These are phyloP conservation scores for Choreutis nemorana DNA, from an alignment of 2,888 invertebrate genomes.

Conservation along the genomic window DNA sequence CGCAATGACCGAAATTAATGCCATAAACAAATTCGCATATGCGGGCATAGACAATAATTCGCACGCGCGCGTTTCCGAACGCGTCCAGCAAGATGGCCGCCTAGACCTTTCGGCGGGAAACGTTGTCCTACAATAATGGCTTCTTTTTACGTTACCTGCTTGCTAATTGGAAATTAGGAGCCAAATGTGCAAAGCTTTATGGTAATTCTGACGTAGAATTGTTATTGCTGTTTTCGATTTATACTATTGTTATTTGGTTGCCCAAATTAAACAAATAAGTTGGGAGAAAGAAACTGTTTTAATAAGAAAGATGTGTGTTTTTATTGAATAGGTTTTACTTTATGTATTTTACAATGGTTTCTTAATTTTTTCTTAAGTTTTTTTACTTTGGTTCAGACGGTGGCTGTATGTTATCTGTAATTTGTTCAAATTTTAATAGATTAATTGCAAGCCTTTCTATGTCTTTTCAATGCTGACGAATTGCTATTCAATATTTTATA, in stretches of 20 bases:
- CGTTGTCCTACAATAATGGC: conserved; percentile 47
- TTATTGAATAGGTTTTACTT: no score
- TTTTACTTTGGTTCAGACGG: no score
- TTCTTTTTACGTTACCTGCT: conserved; percentile 63
- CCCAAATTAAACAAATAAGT: no score
- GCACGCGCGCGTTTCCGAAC: conserved; percentile 55
- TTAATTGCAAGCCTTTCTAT: no score
- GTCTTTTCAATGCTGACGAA: no score
- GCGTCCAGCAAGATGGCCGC: conserved; percentile 16
- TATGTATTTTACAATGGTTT: no score
- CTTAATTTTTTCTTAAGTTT: no score
- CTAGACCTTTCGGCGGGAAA: conserved; percentile 49
- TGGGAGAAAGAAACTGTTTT: no score
- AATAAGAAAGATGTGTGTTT: no score
- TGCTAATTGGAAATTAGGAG: conserved; percentile 62
- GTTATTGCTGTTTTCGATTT: conserved; percentile 51
- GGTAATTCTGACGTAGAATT: conserved; percentile 35
- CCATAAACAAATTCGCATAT: conserved; percentile 63
- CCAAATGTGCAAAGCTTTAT: conserved; percentile 54
- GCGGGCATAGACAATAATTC: conserved; percentile 58
- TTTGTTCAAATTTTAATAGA: no score
- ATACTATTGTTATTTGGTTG: conserved; percentile 41
- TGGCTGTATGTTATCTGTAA: no score
- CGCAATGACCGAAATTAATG: conserved; percentile 57
- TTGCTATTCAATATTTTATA: no score